Percentiles rank a stretch among this genome's conserved stretches.
Evolutionary conservation across 1,140 invertebrate species (phyloP).

Genomic region (Trichomalopsis sarcophagae): DNA sequence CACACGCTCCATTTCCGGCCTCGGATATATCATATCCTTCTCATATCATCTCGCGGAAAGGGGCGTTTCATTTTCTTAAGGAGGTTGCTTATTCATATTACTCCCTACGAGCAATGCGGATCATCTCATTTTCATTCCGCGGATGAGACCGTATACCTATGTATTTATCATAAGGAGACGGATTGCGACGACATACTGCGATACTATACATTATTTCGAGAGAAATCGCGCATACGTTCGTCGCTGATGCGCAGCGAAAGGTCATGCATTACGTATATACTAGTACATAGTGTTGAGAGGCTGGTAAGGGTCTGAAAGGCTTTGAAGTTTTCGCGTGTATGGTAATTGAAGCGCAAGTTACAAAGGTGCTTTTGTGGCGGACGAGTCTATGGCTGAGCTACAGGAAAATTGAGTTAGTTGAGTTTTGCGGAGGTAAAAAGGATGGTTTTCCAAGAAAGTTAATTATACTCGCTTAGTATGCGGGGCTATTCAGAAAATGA

Average conservation of each 20-base stretch:
- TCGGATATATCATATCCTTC: background rate
- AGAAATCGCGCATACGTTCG: too few relatives aligned
- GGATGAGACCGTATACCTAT: background rate
- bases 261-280: too few relatives aligned
- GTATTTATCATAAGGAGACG: too few relatives aligned
- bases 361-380: background rate
- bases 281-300: too few relatives aligned
- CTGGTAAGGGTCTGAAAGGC: background rate
- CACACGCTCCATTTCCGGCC: constrained; percentile 26
- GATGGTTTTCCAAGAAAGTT: background rate
- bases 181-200: too few relatives aligned
- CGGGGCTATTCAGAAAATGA: too few relatives aligned
- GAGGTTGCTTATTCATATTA: constrained; percentile 31
- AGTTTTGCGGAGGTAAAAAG: background rate
- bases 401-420: background rate
- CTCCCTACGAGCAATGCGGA: background rate
- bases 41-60: background rate
- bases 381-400: too few relatives aligned
- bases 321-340: background rate
- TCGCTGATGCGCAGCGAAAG: too few relatives aligned
- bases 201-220: too few relatives aligned
- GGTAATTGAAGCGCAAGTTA: background rate
- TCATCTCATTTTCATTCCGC: background rate
- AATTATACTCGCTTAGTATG: background rate
- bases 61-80: constrained; percentile 18